Conservation (phyloP, 2,888 invertebrate genomes). For the Napeogenes inachia region DNA sequence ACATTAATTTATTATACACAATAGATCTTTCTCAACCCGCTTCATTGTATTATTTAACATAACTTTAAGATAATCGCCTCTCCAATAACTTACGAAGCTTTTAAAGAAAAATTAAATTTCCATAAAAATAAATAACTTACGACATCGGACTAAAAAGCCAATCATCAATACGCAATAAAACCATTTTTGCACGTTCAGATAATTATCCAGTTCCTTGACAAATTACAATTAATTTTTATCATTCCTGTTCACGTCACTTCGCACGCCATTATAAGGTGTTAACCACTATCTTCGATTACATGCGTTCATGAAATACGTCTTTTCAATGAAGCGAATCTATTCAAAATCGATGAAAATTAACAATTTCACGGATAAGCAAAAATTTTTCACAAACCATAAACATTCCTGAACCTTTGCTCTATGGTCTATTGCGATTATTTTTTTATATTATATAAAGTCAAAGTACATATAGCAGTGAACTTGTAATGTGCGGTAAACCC, state of each 20-base stretch:
- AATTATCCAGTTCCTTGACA: conserved; percentile 34
- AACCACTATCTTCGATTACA: conserved; percentile 15
- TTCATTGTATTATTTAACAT: conserved; percentile 10
- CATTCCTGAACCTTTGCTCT: conserved; percentile 18
- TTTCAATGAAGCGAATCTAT: conserved; percentile 23
- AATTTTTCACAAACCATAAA: conserved; percentile 20
- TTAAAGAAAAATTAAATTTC: conserved; percentile 26
- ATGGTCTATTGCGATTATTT: too few relatives aligned
- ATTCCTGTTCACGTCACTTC: conserved; percentile 23
- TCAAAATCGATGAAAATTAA: conserved; percentile 26
- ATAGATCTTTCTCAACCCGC: conserved; percentile 1
- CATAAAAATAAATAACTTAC: conserved; percentile 6
- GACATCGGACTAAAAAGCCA: neutral
- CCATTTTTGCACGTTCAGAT: conserved; percentile 24
- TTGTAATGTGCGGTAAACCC: neutral
- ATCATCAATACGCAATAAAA: conserved; percentile 20
- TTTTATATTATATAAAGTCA: neutral
- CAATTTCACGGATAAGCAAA: conserved; percentile 26
- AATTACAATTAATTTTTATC: conserved; percentile 36
- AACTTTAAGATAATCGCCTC: conserved; percentile 10
- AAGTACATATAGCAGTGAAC: neutral
- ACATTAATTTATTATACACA: conserved; percentile 4
- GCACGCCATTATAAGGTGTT: conserved; percentile 22
- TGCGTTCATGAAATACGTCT: conserved; percentile 17
- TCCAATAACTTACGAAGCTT: conserved; percentile 18